These are phyloP conservation scores for Leptinotarsa undecemlineata DNA, from an alignment of 1,140 invertebrate genomes.

Conservation along the genomic window DNA sequence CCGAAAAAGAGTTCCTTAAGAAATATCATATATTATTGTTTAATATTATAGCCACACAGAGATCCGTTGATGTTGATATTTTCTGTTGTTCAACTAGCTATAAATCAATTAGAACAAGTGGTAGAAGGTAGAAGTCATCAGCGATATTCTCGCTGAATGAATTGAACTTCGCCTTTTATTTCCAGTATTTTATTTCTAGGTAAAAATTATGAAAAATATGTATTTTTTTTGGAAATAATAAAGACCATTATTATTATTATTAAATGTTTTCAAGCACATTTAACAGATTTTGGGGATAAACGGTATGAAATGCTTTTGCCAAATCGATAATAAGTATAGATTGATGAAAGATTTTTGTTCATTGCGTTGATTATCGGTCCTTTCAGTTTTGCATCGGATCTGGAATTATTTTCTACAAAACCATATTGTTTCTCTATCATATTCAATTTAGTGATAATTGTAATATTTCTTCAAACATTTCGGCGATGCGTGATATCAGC, in stretches of 20 bases:
- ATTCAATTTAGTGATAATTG: background rate
- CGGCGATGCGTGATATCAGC: background rate
- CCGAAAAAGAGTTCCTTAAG: no score
- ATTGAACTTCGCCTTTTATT: no score
- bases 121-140: no score
- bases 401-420: background rate
- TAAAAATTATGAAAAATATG: no score
- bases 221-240: background rate
- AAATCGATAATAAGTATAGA: background rate
- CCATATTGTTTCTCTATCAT: background rate
- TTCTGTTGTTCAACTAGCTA: no score
- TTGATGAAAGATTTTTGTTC: background rate
- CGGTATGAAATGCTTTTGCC: background rate
- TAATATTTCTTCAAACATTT: background rate
- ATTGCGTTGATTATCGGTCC: background rate
- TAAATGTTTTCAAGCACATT: background rate
- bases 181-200: no score
- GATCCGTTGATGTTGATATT: no score
- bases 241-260: no score
- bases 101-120: no score
- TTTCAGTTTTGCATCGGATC: background rate
- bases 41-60: no score
- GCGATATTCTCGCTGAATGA: no score
- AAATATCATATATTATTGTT: no score
- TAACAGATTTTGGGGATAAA: background rate